These are phyloP conservation scores for Drosophila nannoptera DNA, from an alignment of 1,140 invertebrate genomes.

Conservation along the genomic window DNA sequence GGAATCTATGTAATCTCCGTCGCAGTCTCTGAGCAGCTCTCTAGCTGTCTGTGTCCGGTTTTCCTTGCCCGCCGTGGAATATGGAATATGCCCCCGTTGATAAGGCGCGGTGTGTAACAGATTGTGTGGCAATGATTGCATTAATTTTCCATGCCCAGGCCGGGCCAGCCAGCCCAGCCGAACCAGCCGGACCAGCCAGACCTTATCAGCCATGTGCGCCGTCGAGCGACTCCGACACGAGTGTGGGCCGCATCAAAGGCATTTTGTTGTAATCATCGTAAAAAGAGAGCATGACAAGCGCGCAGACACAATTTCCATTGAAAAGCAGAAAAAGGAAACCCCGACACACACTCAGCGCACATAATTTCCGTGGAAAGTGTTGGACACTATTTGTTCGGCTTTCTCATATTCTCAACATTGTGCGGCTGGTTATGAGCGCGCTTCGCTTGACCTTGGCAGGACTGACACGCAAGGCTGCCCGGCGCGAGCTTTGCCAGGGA, in stretches of 20 bases:
- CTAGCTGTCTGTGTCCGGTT: not conserved
- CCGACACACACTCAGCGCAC: not conserved
- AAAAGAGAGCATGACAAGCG: conserved; percentile 1
- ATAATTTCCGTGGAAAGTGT: conserved; percentile 32
- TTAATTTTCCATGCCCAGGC: conserved; percentile 37
- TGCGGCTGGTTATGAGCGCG: conserved; percentile 16
- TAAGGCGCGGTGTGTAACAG: conserved; percentile 36
- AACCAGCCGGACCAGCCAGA: not conserved
- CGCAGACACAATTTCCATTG: conserved; percentile 21
- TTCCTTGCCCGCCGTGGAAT: conserved; percentile 5
- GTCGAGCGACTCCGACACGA: conserved; percentile 16
- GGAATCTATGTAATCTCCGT: conserved; percentile 10
- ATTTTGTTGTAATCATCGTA: conserved; percentile 17
- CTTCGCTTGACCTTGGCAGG: conserved; percentile 53
- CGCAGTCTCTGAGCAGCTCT: not conserved
- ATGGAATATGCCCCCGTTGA: conserved; percentile 21
- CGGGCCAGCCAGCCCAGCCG: not conserved
- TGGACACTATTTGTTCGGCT: conserved; percentile 28
- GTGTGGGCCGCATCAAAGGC: not conserved
- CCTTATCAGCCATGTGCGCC: conserved; percentile 43
- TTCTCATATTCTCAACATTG: conserved; percentile 38
- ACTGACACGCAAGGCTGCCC: conserved; percentile 43
- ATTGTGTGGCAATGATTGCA: conserved; percentile 59
- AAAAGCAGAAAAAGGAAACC: not conserved
- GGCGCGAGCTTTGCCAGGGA: conserved; percentile 15